These are phyloP conservation scores for Cinara cedri DNA, from an alignment of 2,888 invertebrate species.

Conservation along the genomic window DNA sequence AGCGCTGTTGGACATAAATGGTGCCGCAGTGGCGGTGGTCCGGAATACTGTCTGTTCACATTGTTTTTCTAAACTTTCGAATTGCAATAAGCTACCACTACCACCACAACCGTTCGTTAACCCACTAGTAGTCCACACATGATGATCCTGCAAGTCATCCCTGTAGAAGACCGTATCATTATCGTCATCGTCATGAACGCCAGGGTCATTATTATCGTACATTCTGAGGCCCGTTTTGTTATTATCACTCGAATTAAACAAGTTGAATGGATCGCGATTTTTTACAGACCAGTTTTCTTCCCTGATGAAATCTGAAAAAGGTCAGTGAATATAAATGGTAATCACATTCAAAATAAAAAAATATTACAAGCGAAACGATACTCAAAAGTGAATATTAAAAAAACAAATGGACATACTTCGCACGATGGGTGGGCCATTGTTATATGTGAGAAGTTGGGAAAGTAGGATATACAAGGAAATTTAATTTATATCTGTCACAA, in stretches of 20 bases:
- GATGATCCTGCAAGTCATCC: constrained; percentile 56
- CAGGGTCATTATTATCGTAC: constrained; percentile 60
- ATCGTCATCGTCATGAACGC: constrained; percentile 60
- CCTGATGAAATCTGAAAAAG: constrained; percentile 44
- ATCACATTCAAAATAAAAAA: no score
- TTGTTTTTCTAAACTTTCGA: constrained; percentile 80
- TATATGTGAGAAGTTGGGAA: no score
- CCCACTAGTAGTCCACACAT: constrained; percentile 57
- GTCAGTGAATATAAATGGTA: background rate
- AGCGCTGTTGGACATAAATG: constrained; percentile 64
- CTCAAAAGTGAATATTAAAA: background rate
- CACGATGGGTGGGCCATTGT: no score
- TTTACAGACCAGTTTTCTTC: constrained; percentile 43
- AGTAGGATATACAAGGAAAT: no score
- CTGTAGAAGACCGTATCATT: constrained; percentile 62
- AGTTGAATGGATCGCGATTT: constrained; percentile 33
- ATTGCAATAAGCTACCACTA: constrained; percentile 75
- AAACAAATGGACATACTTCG: no score
- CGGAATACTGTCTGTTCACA: constrained; percentile 66
- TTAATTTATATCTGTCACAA: no score
- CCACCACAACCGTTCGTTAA: constrained; percentile 44
- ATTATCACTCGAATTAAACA: constrained; percentile 31
- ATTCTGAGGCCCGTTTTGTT: background rate
- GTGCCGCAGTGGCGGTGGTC: constrained; percentile 60
- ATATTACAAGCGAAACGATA: no score